Conservation (phyloP, 2,888 invertebrate genomes). For the Pasiphila rectangulata region DNA sequence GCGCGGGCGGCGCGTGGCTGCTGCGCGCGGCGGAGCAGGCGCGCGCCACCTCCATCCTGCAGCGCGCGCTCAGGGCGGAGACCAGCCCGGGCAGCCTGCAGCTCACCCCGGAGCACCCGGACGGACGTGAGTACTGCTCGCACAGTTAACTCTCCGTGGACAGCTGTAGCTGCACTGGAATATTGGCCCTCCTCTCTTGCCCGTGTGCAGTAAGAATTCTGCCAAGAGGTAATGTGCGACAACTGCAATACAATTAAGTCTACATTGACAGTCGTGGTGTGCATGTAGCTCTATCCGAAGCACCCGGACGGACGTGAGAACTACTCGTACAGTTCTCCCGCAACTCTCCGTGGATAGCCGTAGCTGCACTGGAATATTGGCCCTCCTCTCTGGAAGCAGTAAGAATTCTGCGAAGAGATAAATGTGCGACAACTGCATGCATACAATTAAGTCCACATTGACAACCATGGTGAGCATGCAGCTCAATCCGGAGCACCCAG, state of each 20-base stretch:
- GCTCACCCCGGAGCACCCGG: constrained; percentile 91
- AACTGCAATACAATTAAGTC: too few species aligned
- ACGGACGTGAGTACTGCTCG: constrained; percentile 90
- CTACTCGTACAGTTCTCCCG: too few species aligned
- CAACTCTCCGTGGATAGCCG: too few species aligned
- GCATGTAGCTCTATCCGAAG: not conserved
- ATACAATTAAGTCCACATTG: constrained; percentile 84
- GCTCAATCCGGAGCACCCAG: constrained; percentile 84
- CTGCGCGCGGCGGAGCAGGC: constrained; percentile 87
- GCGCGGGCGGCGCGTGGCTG: constrained; percentile 83
- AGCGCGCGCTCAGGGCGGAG: constrained; percentile 90
- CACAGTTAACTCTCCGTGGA: too few species aligned
- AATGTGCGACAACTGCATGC: constrained; percentile 84
- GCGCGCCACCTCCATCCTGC: constrained; percentile 90
- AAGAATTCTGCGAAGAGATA: too few species aligned
- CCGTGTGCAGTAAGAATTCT: too few species aligned
- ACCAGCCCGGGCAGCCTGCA: constrained; percentile 77
- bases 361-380: too few species aligned
- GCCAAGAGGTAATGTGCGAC: too few species aligned
- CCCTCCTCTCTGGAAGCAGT: too few species aligned
- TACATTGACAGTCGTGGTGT: too few species aligned
- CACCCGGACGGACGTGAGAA: not conserved
- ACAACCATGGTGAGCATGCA: not conserved
- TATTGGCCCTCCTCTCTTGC: too few species aligned
- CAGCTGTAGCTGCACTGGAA: too few species aligned